Conservation (phyloP, 2,113 vertebrate genomes). For the Chrysemys picta region DNA sequence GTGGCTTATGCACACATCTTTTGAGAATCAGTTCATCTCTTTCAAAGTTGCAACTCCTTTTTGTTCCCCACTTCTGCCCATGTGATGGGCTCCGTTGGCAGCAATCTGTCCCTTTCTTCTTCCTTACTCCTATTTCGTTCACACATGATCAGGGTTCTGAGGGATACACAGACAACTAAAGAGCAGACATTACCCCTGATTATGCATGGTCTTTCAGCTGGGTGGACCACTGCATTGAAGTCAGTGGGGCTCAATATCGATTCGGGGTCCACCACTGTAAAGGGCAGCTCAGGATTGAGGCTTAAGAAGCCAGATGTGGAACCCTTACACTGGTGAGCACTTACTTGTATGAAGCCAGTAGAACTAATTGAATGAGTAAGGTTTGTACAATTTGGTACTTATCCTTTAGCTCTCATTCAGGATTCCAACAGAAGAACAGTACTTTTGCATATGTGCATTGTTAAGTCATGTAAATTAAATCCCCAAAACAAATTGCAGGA, state of each 20-base stretch:
- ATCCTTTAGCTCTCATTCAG: neutral
- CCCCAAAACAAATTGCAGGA: neutral
- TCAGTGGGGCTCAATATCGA: accelerated
- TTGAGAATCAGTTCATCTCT: neutral
- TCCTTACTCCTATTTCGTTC: neutral
- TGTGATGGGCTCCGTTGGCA: neutral
- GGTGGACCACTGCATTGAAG: neutral
- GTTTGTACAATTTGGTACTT: neutral
- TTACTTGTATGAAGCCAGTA: neutral
- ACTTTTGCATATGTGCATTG: neutral
- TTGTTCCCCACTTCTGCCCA: neutral
- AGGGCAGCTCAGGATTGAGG: neutral
- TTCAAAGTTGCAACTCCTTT: neutral
- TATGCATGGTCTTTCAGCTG: accelerated
- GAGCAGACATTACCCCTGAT: neutral
- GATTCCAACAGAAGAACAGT: neutral
- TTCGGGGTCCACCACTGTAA: accelerated
- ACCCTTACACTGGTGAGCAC: accelerated
- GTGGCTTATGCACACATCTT: neutral
- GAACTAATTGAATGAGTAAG: accelerated
- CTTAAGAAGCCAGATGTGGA: accelerated
- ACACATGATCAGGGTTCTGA: accelerated
- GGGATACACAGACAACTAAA: neutral
- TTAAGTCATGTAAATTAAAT: neutral
- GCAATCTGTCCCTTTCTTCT: neutral